These are phyloP conservation scores for Poecilia latipinna DNA, from an alignment of 2,113 vertebrate genomes.

Conservation along the genomic window DNA sequence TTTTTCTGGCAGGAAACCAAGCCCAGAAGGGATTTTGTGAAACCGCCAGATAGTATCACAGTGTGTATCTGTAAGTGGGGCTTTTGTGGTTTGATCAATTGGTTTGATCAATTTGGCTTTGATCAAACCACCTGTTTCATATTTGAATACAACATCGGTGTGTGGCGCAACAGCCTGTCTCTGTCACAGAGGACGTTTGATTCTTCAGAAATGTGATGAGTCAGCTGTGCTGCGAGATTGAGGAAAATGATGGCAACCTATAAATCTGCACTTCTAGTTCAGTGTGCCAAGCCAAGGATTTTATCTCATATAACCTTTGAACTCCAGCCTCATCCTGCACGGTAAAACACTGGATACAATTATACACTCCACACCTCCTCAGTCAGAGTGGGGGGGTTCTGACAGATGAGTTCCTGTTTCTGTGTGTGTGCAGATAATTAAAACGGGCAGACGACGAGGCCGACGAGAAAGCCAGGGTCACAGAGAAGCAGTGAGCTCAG, in stretches of 20 bases:
- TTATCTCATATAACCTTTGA: no score
- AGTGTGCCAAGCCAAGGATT: no score
- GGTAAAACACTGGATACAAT: no score
- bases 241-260: not conserved
- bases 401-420: conserved; percentile 42
- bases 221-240: not conserved
- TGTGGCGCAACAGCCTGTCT: conserved; percentile 1
- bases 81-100: no score
- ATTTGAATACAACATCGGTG: conserved; percentile 4
- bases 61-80: not conserved
- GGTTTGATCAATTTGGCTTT: not conserved
- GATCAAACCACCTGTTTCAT: conserved; percentile 10
- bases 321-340: no score
- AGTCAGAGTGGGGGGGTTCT: conserved; percentile 4
- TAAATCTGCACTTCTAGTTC: not conserved
- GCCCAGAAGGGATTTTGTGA: not conserved
- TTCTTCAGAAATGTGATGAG: not conserved
- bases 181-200: not conserved
- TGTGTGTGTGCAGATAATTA: conserved; percentile 65
- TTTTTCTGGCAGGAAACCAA: not conserved
- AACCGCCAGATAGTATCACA: not conserved
- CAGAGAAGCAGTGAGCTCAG: conserved; percentile 18
- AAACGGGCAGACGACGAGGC: conserved; percentile 71
- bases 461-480: conserved; percentile 51
- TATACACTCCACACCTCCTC: conserved; percentile 12